Conservation (phyloP, 2,113 vertebrate genomes). For the Balaeniceps rex region DNA sequence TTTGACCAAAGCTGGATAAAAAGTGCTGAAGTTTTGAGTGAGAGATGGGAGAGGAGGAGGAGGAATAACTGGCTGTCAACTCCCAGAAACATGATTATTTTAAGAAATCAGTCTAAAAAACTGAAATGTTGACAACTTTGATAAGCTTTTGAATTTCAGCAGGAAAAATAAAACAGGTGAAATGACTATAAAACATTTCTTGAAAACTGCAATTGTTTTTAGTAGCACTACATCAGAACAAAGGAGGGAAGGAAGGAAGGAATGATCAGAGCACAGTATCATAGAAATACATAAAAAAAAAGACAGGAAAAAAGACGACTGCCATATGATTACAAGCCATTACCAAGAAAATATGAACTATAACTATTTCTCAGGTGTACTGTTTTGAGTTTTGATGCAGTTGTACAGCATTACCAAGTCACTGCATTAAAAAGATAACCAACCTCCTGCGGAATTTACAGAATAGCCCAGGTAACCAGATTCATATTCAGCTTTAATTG, state of each 20-base stretch:
- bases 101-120: neutral
- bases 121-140: neutral
- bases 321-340: neutral
- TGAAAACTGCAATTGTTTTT: neutral
- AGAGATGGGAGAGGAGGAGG: neutral
- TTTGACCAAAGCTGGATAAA: neutral
- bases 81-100: neutral
- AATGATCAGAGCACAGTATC: neutral
- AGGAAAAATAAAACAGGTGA: neutral
- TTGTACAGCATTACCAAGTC: neutral
- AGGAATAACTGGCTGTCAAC: neutral
- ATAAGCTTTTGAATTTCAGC: neutral
- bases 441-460: neutral
- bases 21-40: neutral
- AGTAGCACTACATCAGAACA: neutral
- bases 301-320: neutral
- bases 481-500: neutral
- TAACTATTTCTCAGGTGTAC: neutral
- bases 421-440: neutral
- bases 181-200: neutral
- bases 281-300: neutral
- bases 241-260: neutral
- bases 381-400: neutral
- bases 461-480: neutral
- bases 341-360: neutral